These are phyloP conservation scores for Spisula solida DNA, from an alignment of 2,888 invertebrate genomes.

Conservation along the genomic window DNA sequence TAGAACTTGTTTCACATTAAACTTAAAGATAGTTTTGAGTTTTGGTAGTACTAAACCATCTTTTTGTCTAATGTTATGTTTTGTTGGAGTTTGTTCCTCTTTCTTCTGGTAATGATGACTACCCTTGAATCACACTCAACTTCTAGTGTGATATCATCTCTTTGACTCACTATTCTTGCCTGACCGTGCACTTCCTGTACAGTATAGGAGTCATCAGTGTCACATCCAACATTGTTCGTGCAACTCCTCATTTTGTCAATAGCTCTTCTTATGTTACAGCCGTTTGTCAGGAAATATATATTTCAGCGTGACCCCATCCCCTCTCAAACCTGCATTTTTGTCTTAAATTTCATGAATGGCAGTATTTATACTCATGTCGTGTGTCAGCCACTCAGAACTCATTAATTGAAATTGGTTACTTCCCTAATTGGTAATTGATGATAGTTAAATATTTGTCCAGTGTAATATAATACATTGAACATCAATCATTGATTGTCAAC, in stretches of 20 bases:
- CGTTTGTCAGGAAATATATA: neutral
- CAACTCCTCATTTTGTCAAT: neutral
- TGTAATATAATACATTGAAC: neutral
- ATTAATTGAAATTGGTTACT: slow-evolving; percentile 38
- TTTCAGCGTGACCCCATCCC: neutral
- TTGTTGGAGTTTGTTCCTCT: too few species aligned
- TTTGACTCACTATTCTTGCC: too few species aligned
- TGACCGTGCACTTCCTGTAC: neutral
- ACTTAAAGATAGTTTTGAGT: too few species aligned
- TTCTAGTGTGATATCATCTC: too few species aligned
- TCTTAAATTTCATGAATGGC: neutral
- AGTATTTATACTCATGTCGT: neutral
- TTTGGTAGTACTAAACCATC: too few species aligned
- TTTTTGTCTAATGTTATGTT: too few species aligned
- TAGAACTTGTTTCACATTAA: too few species aligned
- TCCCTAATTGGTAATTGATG: slow-evolving; percentile 41
- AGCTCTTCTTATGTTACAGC: neutral
- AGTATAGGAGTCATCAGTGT: neutral
- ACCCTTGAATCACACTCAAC: too few species aligned
- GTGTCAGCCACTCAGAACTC: slow-evolving; percentile 2
- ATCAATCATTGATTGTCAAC: slow-evolving; percentile 22
- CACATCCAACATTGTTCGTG: neutral
- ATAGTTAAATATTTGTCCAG: slow-evolving; percentile 36
- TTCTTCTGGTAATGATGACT: too few species aligned
- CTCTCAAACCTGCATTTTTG: neutral